A percentile compares a stretch with the other conserved stretches of the same genome.
phyloP scores from a whole-genome alignment of 2,113 vertebrate genomes.

The Gulo gulo region DNA sequence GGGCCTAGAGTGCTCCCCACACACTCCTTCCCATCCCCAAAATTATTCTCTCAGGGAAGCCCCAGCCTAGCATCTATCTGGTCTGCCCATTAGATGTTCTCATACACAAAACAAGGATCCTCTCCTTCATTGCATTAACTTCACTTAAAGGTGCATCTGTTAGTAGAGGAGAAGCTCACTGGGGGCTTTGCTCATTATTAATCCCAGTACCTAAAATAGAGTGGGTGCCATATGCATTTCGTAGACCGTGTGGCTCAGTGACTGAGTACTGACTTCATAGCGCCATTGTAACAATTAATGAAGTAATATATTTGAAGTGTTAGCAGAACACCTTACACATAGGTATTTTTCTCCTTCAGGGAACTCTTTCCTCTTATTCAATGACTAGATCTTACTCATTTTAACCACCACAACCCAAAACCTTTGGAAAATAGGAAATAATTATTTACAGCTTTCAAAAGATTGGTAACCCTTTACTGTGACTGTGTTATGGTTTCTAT shows the following conservation, averaged over 20 bases:
- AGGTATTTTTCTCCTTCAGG: background rate
- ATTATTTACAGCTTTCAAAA: background rate
- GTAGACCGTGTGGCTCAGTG: fast-evolving
- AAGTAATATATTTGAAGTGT: background rate
- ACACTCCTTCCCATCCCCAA: background rate
- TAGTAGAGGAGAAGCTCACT: background rate
- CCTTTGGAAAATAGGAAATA: conserved; percentile 27
- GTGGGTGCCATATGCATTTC: background rate
- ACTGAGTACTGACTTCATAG: background rate
- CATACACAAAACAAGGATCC: background rate
- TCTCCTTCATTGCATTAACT: background rate
- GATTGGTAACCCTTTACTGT: background rate
- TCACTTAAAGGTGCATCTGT: background rate
- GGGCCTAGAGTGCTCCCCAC: background rate
- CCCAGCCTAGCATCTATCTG: background rate
- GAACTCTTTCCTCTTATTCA: background rate
- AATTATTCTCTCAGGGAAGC: background rate
- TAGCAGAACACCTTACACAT: background rate
- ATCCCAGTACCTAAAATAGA: background rate
- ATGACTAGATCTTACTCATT: background rate
- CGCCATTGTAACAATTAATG: background rate
- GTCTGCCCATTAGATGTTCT: background rate
- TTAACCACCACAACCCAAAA: background rate
- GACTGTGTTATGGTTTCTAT: background rate
- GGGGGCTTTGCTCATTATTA: background rate